Percentiles rank a stretch among this genome's conserved stretches.
These are phyloP conservation scores for Heliconius hewitsoni DNA, from an alignment of 1,140 invertebrate species.

Conservation along the genomic window DNA sequence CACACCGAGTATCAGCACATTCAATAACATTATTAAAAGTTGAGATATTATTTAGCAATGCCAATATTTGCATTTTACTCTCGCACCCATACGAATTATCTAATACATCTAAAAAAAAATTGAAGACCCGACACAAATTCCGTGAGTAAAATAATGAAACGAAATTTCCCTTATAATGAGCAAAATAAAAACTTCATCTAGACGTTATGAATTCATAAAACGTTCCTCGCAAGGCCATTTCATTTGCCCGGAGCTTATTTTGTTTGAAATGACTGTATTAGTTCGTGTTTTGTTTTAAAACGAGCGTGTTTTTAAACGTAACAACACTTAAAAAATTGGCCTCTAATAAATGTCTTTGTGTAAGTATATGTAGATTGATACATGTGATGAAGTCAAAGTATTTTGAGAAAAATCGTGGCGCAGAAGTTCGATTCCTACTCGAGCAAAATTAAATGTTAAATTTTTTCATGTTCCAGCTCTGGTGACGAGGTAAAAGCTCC, in stretches of 20 bases:
- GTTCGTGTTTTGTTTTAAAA: conserved; percentile 17
- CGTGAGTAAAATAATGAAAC: conserved; percentile 48
- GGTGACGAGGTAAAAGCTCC: too few relatives aligned
- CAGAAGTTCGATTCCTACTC: too few relatives aligned
- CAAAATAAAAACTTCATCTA: conserved; percentile 67
- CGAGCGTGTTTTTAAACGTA: background rate
- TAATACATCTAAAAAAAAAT: background rate
- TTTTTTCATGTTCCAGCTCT: too few relatives aligned
- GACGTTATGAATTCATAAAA: conserved; percentile 69
- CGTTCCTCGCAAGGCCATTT: conserved; percentile 56
- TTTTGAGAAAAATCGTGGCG: too few relatives aligned
- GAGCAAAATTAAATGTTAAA: too few relatives aligned
- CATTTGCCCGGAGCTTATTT: conserved; percentile 61
- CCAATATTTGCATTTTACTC: background rate
- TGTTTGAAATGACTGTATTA: conserved; percentile 42
- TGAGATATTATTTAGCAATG: too few relatives aligned
- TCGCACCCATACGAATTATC: background rate
- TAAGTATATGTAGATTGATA: too few relatives aligned
- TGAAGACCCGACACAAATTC: conserved; percentile 25
- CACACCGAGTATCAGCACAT: too few relatives aligned
- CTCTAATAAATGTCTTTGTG: too few relatives aligned
- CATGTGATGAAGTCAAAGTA: too few relatives aligned
- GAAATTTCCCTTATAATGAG: conserved; percentile 58
- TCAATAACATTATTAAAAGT: too few relatives aligned
- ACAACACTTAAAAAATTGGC: too few relatives aligned